Percentiles rank a stretch among this genome's conserved stretches.
Conservation (phyloP, 2,113 vertebrate genomes). For the Edolisoma coerulescens region DNA sequence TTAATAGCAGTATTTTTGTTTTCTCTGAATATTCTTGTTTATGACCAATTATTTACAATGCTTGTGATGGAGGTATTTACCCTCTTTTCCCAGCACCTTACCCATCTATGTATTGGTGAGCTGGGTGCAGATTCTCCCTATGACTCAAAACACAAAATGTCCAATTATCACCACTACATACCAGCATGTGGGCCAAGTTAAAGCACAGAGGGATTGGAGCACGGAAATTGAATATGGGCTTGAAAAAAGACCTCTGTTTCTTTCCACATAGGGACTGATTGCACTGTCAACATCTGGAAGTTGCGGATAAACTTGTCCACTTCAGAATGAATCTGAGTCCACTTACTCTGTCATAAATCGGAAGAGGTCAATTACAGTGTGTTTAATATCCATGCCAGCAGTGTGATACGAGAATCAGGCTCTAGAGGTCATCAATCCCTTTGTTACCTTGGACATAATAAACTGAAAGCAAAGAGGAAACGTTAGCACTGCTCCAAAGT, state of each 20-base stretch:
- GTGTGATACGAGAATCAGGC: not conserved
- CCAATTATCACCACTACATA: conserved; percentile 36
- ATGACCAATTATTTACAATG: conserved; percentile 55
- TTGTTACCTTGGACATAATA: not conserved
- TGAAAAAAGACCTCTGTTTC: conserved; percentile 19
- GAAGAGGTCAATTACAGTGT: not conserved
- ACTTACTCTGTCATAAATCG: not conserved
- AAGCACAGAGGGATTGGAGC: conserved; percentile 38
- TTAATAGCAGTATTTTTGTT: conserved; percentile 54
- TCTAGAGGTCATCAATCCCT: not conserved
- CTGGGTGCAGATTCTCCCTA: conserved; percentile 38
- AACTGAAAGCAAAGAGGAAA: not conserved
- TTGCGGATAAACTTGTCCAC: not conserved
- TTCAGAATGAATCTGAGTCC: conserved; percentile 1
- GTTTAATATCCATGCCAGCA: not conserved
- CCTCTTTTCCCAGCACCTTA: conserved; percentile 23
- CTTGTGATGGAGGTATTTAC: conserved; percentile 23
- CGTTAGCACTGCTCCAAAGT: not conserved
- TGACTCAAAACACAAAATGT: conserved; percentile 42
- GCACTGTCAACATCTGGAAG: conserved; percentile 22
- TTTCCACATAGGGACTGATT: not conserved
- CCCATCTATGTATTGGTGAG: conserved; percentile 18
- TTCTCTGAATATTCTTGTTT: conserved; percentile 59
- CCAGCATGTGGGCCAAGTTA: conserved; percentile 46
- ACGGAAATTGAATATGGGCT: conserved; percentile 7